A percentile compares a stretch with the other conserved stretches of the same genome.
phyloP scores from a whole-genome alignment of 2,797 vertebrate species.

The Huso huso region DNA sequence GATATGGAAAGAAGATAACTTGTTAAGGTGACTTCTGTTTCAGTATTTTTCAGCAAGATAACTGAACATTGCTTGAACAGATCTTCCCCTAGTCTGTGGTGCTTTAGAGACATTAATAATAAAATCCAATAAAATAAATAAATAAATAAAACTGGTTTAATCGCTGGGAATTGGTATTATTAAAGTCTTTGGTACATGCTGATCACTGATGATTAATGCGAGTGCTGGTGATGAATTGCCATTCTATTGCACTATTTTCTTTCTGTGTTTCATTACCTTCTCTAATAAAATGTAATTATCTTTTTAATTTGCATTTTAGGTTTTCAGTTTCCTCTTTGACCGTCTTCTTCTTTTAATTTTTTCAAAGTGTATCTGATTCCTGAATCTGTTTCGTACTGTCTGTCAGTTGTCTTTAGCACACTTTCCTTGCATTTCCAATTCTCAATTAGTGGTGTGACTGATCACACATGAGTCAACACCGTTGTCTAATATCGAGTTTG shows the following conservation, averaged over 20 bases:
- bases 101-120: neutral
- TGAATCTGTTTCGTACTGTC: no score
- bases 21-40: no score
- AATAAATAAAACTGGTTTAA: no score
- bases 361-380: no score
- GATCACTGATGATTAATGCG: neutral
- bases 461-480: no score
- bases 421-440: no score
- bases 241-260: neutral
- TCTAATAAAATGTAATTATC: neutral
- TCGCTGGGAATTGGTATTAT: no score
- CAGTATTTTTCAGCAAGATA: neutral
- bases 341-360: no score
- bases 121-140: neutral
- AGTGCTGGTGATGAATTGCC: slow-evolving; percentile 7
- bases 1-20: neutral
- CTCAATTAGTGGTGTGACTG: no score
- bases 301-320: neutral
- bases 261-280: neutral
- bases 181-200: neutral
- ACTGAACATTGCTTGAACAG: neutral
- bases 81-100: neutral
- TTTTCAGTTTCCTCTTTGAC: no score
- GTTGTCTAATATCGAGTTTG: no score
- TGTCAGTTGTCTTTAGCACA: no score